Evolutionary conservation across 2,888 invertebrate species (phyloP), one percentile per base, ranked within the genome.

Genomic region (Hedya salicella): DNA sequence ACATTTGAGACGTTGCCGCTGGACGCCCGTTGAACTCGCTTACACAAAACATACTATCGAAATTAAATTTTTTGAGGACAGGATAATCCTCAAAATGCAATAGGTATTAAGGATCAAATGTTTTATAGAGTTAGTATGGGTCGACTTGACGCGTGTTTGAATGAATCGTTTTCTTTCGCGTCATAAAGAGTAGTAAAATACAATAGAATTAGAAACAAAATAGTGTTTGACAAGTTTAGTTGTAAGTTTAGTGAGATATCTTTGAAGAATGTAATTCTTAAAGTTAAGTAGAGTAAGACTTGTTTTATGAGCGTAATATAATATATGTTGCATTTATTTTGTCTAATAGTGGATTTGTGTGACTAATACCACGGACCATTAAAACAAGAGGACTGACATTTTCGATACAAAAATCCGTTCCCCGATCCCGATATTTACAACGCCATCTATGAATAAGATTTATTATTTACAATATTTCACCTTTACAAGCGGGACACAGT

Each of bases 221-320:
- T n/a, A 63, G 25, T 32, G 50, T 36, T 16, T 36, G 52, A 25
- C 14, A 9, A 36, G 11, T 36, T 36, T 25, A 25, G 30, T n/a
- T 13, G 8, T 21, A 53, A 39, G 39, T 39, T 21, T 39, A 53
- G 53, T 53, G 53, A 53, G 19, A 53, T 19, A 53, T 53, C 50
- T 30, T 52, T 53, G n/a, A 53, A 53, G 30, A 49, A 49, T 49
- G 25, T 30, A 30, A 49, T 30, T 49, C 49, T 49, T 25, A 14
- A 16, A 0, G 9, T 9, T 39, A 21, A n/a, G 6, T 17, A 52
- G 3, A 53, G 21, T 11, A 40, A 21, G 19, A 39, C n/a, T 39
- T 11, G 16, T 11, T 32, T 52, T n/a, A 19, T 21, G 17, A 8
- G 9, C 17, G 21, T n/a, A 9, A 21, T 14, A 39, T 53, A 53